Conservation (phyloP, 2,797 vertebrate genomes). For the Lophotriccus pileatus region DNA sequence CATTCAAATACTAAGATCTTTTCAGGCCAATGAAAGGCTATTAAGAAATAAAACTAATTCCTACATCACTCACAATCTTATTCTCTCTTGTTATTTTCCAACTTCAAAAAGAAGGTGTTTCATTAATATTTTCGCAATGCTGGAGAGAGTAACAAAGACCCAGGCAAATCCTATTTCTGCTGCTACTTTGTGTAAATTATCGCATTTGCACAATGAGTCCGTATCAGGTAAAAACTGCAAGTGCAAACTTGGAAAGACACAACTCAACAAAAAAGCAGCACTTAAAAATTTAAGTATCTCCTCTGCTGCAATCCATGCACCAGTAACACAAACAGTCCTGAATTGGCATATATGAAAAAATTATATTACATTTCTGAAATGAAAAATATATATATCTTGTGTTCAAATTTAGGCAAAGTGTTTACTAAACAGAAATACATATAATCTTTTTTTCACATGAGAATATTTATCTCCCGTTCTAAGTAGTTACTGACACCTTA, state of each 20-base stretch:
- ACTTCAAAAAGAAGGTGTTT: background rate
- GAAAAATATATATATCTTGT: background rate
- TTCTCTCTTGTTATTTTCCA: background rate
- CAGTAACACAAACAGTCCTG: constrained; percentile 10
- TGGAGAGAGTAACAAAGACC: constrained; percentile 30
- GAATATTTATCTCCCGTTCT: background rate
- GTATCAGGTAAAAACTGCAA: constrained; percentile 4
- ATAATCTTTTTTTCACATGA: background rate
- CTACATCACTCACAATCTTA: background rate
- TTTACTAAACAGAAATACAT: constrained; percentile 10
- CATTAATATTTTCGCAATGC: background rate
- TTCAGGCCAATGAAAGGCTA: background rate
- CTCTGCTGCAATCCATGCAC: background rate
- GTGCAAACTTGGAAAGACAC: background rate
- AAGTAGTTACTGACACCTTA: background rate
- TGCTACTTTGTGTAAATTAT: background rate
- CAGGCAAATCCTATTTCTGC: background rate
- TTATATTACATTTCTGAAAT: constrained; percentile 8
- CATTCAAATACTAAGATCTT: background rate
- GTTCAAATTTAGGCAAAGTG: background rate
- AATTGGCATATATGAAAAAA: background rate
- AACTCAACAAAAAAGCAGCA: background rate
- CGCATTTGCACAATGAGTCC: constrained; percentile 21
- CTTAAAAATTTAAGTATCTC: constrained; percentile 11
- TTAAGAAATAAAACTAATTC: background rate